These are phyloP conservation scores for Torymus auratus DNA, from an alignment of 2,888 invertebrate species.

Conservation along the genomic window DNA sequence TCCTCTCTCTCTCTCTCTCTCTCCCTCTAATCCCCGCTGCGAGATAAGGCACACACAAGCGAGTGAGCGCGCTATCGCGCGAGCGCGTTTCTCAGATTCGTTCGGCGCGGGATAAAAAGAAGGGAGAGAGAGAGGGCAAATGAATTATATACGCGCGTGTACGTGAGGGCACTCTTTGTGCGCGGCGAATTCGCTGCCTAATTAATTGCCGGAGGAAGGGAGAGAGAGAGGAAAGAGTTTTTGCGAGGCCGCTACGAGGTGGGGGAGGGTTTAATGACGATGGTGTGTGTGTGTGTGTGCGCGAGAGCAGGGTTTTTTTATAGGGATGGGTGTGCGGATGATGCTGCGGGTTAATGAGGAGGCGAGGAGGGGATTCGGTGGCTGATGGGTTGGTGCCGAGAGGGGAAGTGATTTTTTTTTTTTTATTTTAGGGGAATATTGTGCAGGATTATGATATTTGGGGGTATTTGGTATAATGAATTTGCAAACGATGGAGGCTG, in stretches of 20 bases:
- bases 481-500: too few species aligned
- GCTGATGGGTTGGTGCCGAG: too few species aligned
- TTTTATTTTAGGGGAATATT: too few species aligned
- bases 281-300: too few species aligned
- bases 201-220: conserved; percentile 48
- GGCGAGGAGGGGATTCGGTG: too few species aligned
- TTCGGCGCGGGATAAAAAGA: neutral
- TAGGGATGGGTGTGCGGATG: too few species aligned
- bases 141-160: conserved; percentile 39
- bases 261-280: neutral
- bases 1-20: conserved; percentile 22
- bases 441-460: too few species aligned
- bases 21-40: neutral
- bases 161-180: conserved; percentile 52
- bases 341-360: too few species aligned
- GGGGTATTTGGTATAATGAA: too few species aligned
- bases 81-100: too few species aligned
- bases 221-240: conserved; percentile 9
- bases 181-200: conserved; percentile 51
- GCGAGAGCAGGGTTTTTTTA: too few species aligned
- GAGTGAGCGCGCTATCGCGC: conserved; percentile 7
- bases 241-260: conserved; percentile 8
- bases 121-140: conserved; percentile 39
- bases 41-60: neutral
- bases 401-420: too few species aligned